Conservation (phyloP, 2,797 vertebrate species). For the Streptopelia turtur region DNA sequence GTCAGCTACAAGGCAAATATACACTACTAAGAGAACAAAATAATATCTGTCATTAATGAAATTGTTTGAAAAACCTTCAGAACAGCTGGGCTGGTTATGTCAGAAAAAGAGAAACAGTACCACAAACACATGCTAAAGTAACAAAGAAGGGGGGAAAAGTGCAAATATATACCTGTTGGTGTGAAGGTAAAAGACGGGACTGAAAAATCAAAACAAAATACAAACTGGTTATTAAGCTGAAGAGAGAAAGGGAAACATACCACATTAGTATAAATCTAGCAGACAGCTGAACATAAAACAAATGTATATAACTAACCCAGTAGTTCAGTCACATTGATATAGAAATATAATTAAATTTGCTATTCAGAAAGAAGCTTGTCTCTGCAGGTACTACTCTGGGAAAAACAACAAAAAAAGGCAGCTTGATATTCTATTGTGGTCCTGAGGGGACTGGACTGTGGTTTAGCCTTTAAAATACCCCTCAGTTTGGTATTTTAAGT, state of each 20-base stretch:
- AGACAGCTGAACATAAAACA: slow-evolving; percentile 80
- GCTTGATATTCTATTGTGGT: slow-evolving; percentile 16
- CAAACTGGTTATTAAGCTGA: slow-evolving; percentile 86
- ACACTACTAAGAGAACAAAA: neutral
- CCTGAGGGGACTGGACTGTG: neutral
- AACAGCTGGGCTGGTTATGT: slow-evolving; percentile 55
- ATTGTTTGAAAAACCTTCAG: neutral
- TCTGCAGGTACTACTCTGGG: slow-evolving; percentile 25
- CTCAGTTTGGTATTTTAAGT: slow-evolving; percentile 33
- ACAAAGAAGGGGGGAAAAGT: slow-evolving; percentile 78
- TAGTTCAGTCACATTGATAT: slow-evolving; percentile 62
- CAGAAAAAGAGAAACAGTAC: slow-evolving; percentile 70
- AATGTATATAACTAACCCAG: slow-evolving; percentile 75
- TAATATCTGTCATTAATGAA: slow-evolving; percentile 17
- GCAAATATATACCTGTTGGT: slow-evolving; percentile 95
- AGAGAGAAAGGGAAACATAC: slow-evolving; percentile 83
- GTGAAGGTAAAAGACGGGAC: slow-evolving; percentile 99
- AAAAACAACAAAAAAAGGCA: neutral
- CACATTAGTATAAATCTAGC: slow-evolving; percentile 85
- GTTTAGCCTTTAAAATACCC: slow-evolving; percentile 59
- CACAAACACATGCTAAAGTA: slow-evolving; percentile 78
- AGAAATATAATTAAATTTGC: slow-evolving; percentile 68
- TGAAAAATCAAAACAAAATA: slow-evolving; percentile 88
- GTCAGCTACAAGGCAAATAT: slow-evolving; percentile 2
- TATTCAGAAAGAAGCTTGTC: slow-evolving; percentile 50